phyloP scores from a whole-genome alignment of 2,888 invertebrate genomes.

The Dascillus cervinus region DNA sequence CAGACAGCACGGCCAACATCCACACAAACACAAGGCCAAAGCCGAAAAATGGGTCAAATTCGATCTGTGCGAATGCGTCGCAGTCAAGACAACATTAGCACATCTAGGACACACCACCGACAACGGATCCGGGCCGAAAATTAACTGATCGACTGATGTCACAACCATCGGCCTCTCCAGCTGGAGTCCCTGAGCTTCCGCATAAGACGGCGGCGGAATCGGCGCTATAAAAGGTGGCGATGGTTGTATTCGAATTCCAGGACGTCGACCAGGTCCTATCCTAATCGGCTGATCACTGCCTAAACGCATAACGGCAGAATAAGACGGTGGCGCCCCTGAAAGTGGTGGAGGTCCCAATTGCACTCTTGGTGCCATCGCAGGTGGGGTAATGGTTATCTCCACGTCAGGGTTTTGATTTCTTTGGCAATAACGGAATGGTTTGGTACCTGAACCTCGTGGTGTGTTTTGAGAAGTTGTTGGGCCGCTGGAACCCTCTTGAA shows the following conservation, averaged over 20 bases:
- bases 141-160: constrained; percentile 22
- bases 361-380: constrained; percentile 8
- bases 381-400: constrained; percentile 9
- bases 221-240: constrained; percentile 27
- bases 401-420: constrained; percentile 4
- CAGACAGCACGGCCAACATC: constrained; percentile 41
- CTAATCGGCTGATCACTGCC: constrained; percentile 18
- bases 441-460: too few relatives aligned
- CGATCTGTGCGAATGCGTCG: constrained; percentile 29
- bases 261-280: constrained; percentile 8
- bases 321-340: constrained; percentile 30
- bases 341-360: constrained; percentile 18
- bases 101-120: constrained; percentile 36
- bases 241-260: constrained; percentile 20
- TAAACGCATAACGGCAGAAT: constrained; percentile 32
- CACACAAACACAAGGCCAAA: constrained; percentile 34
- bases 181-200: constrained; percentile 15
- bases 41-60: constrained; percentile 34
- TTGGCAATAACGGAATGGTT: too few relatives aligned
- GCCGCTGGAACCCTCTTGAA: too few relatives aligned
- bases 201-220: constrained; percentile 24
- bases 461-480: too few relatives aligned
- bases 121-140: constrained; percentile 35
- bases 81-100: constrained; percentile 31
- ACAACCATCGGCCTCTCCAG: constrained; percentile 6